Base-by-base conservation (phyloP, 2,113 vertebrate genomes). In the Lynx canadensis region DNA sequence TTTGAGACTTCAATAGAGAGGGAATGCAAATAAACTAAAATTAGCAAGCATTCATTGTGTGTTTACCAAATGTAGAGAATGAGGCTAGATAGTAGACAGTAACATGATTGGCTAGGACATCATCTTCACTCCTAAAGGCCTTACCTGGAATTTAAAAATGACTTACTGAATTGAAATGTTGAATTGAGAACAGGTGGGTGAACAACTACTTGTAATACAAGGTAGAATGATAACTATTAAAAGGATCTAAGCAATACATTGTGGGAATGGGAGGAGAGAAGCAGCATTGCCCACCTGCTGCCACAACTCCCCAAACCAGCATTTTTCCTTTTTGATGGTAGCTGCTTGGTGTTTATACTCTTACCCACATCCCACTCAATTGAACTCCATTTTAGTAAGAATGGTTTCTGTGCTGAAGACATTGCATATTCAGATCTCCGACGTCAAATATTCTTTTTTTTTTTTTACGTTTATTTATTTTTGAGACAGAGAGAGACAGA, bases 351-450 rank as follows among this genome's bases (percentile, higher is more conserved):
- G 21, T 78, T 91, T 36, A 50, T 71, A 78, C 1, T 92, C 29
- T 66, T 31, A 82, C 6, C 29, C 33, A 57, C 36, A 45, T 83
- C 29, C 21, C 52, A 25, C 31, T 90, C 36, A 73, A 4, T 16
- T 74, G 48, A 83, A 66, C 45, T 60, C 23, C 57, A 23, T 60
- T 95, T 78, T 85, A 63, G 41, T 80, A 76, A 84, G 27, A 74
- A 94, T 76, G 27, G 33, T 93, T 95, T 91, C n/a, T 69, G n/a
- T 97, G 78, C 7, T 84, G 29, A 63, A 84, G 18, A 18, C 31
- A 60, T 94, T 79, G 94, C 5, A 31, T 60, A 87, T 55, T 93
- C 93, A 65, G 16, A 85, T 63, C 14, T 83, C 11, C 89, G 48
- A 81, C 16, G 92, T 68, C 21, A 86, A 71, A 76, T 82, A 80